phyloP scores from a whole-genome alignment of 1,140 invertebrate genomes.

The Heliconius melpomene region DNA sequence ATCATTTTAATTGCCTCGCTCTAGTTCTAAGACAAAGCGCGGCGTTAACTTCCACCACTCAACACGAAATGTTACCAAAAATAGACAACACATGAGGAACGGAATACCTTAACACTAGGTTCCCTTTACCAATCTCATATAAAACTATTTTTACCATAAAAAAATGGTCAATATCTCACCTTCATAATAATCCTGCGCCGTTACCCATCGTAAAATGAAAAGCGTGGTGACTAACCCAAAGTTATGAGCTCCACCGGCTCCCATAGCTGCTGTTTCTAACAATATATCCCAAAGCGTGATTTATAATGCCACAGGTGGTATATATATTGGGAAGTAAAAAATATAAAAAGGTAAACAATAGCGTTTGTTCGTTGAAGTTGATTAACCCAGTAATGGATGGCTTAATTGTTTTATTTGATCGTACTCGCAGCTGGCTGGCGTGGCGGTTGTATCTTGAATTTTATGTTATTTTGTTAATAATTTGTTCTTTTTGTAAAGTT shows the following conservation, averaged over 20 bases:
- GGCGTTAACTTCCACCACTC: background rate
- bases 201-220: conserved; percentile 37
- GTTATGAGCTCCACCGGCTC: conserved; percentile 23
- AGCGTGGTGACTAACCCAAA: conserved; percentile 19
- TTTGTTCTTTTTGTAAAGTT: no score
- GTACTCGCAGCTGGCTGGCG: conserved; percentile 1
- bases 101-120: no score
- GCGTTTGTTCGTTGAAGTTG: conserved; percentile 59
- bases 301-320: conserved; percentile 56
- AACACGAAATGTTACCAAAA: no score
- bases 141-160: background rate
- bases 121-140: background rate
- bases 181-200: conserved; percentile 52
- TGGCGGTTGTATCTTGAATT: background rate
- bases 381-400: conserved; percentile 46
- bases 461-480: background rate
- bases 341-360: conserved; percentile 57
- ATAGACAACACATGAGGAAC: no score
- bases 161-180: conserved; percentile 39
- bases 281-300: conserved; percentile 44
- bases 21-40: background rate
- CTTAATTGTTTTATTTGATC: conserved; percentile 29
- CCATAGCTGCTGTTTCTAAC: conserved; percentile 39
- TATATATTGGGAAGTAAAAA: conserved; percentile 56
- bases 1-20: no score